A percentile compares a stretch with the other conserved stretches of the same genome.
Conservation (phyloP, 1,140 invertebrate genomes). For the Glossosoma conforme region DNA sequence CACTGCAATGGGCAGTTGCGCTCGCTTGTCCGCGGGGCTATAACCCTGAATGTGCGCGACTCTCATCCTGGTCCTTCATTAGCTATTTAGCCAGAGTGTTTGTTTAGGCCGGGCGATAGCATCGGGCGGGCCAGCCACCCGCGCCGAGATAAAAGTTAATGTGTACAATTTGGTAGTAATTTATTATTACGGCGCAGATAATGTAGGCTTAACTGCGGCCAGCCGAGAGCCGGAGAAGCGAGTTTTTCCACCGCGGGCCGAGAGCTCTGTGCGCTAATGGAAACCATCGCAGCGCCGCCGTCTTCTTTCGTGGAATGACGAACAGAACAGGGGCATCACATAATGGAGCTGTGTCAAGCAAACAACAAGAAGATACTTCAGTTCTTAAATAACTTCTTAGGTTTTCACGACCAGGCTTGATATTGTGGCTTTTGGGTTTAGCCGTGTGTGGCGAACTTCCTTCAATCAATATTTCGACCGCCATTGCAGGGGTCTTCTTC, state of each 20-base stretch:
- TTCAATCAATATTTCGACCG: too few species aligned
- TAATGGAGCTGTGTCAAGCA: too few species aligned
- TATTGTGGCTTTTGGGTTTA: too few species aligned
- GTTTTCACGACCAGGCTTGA: too few species aligned
- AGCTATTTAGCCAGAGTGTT: slow-evolving; percentile 32
- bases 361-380: too few species aligned
- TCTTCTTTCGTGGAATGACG: too few species aligned
- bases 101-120: slow-evolving; percentile 31
- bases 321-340: too few species aligned
- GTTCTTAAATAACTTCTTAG: too few species aligned
- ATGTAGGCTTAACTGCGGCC: slow-evolving; percentile 29
- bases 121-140: slow-evolving; percentile 11
- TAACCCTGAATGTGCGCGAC: slow-evolving; percentile 29
- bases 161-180: slow-evolving; percentile 32
- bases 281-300: slow-evolving; percentile 18
- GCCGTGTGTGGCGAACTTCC: too few species aligned
- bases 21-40: slow-evolving; percentile 3
- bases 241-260: slow-evolving; percentile 16
- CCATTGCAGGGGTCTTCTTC: too few species aligned
- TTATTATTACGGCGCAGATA: slow-evolving; percentile 32
- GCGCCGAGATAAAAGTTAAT: slow-evolving; percentile 31
- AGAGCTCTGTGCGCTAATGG: slow-evolving; percentile 25
- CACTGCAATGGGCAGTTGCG: too few species aligned
- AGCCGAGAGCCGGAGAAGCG: slow-evolving; percentile 16
- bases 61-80: slow-evolving; percentile 31